Evolutionary conservation across 2,113 vertebrate species (phyloP).

Genomic region (Thunnus thynnus): DNA sequence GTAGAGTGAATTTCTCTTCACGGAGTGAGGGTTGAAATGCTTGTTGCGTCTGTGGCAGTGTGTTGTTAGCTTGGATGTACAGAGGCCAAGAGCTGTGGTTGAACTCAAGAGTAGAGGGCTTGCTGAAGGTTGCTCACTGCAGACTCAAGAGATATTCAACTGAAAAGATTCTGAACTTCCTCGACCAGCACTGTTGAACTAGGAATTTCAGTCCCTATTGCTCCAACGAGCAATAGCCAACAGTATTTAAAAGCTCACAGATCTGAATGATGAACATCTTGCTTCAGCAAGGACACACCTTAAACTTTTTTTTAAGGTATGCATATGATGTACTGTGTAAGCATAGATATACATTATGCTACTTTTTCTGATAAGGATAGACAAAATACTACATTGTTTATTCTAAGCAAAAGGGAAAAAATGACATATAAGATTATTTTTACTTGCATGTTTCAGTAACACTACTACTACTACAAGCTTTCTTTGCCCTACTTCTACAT

Average conservation of each 20-base stretch:
- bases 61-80: neutral
- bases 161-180: conserved; percentile 4
- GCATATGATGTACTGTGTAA: neutral
- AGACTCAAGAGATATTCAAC: neutral
- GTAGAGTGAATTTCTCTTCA: neutral
- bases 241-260: neutral
- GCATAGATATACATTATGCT: neutral
- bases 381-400: neutral
- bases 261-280: conserved; percentile 3
- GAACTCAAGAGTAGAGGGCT: conserved; percentile 33
- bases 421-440: neutral
- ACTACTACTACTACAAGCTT: neutral
- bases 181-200: neutral
- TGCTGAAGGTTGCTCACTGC: neutral
- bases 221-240: neutral
- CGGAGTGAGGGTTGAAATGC: neutral
- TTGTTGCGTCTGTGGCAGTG: neutral
- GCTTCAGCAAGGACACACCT: too few species aligned
- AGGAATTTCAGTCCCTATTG: neutral
- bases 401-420: neutral
- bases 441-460: neutral
- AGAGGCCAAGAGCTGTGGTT: neutral
- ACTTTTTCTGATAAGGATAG: neutral
- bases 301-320: too few species aligned
- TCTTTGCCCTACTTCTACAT: neutral